phyloP scores from a whole-genome alignment of 2,113 vertebrate species.

The Corydoras sp. region DNA sequence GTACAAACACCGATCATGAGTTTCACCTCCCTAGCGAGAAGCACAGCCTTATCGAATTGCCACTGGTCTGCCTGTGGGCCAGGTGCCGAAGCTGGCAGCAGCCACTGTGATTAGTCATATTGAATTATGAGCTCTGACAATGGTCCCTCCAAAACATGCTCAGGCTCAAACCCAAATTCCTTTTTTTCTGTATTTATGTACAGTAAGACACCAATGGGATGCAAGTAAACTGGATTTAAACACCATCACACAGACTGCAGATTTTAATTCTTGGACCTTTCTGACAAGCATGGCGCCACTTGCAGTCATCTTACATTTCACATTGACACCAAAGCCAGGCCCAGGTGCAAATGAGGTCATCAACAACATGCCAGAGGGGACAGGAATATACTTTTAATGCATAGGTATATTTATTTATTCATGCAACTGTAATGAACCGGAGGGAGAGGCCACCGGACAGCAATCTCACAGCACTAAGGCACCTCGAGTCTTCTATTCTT shows the following conservation, averaged over 20 bases:
- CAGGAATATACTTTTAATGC: slow-evolving; percentile 6
- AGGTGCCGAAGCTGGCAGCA: slow-evolving; percentile 63
- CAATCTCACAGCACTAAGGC: slow-evolving; percentile 7
- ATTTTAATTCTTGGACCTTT: slow-evolving; percentile 69
- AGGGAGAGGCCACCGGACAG: slow-evolving; percentile 10
- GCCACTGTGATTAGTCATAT: slow-evolving; percentile 71
- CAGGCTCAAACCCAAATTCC: slow-evolving; percentile 42
- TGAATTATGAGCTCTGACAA: slow-evolving; percentile 71
- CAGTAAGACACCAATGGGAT: slow-evolving; percentile 64
- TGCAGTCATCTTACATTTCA: slow-evolving; percentile 68
- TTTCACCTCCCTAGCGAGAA: slow-evolving; percentile 53
- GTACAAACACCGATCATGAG: slow-evolving; percentile 34
- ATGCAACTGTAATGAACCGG: not conserved
- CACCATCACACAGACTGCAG: slow-evolving; percentile 68
- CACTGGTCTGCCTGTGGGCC: slow-evolving; percentile 65
- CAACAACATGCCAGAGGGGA: slow-evolving; percentile 18
- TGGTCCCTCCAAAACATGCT: slow-evolving; percentile 50
- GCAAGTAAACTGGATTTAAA: slow-evolving; percentile 72
- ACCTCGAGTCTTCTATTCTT: slow-evolving; percentile 4
- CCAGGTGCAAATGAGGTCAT: slow-evolving; percentile 63
- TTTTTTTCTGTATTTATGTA: slow-evolving; percentile 50
- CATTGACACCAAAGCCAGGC: slow-evolving; percentile 64
- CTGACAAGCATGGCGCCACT: slow-evolving; percentile 63
- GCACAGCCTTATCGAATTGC: slow-evolving; percentile 71
- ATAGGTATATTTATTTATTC: slow-evolving; percentile 20